Evolutionary conservation across 2,113 vertebrate species (phyloP), one percentile per base, ranked within the genome.

Genomic region (Smithornis capensis): DNA sequence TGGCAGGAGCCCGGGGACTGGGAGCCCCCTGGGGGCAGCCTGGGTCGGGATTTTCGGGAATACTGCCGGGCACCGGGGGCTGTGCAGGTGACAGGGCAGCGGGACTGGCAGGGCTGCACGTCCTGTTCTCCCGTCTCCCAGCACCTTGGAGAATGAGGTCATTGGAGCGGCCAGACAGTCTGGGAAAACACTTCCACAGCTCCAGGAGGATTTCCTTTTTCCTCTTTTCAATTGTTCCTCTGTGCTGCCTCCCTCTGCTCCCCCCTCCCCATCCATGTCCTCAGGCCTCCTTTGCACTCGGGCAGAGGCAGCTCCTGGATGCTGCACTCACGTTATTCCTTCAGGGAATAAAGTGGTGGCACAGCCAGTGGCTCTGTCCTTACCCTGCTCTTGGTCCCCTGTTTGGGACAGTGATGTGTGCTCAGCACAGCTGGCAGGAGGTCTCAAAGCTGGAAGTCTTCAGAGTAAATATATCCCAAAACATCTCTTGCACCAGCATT

Each of bases 171-270:
- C 87, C 96, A 97, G 96, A 97, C 96, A 93, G 96, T 96, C 96
- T 97, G 94, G 94, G 96, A 97, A 96, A 96, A 96, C 92, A 95
- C 92, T 92, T 91, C 75, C 91, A 87, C 89, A 94, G 91, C 96
- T 96, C 95, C 92, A 89, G 94, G 78, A 96, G 95, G 96, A 96
- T 96, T 97, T 97, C 96, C 96, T 96, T 94, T 96, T 97, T 96
- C 96, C 95, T 96, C 78, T 89, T 94, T 95, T 90, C 95, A 93
- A 95, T 96, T 97, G 95, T 96, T 96, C 81, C 83, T 87, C 94
- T 84, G 56, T 55, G 80, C 88, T 93, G 88, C 90, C 93, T 93
- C 60, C 55, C 92, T 77, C 82, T 7, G 4, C 88, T 74, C 80
- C 86, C 81, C 49, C 74, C 82, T 44, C 83, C 68, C 89, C 73